Conservation (phyloP, 2,888 invertebrate genomes). For the Hybos culiciformis region DNA sequence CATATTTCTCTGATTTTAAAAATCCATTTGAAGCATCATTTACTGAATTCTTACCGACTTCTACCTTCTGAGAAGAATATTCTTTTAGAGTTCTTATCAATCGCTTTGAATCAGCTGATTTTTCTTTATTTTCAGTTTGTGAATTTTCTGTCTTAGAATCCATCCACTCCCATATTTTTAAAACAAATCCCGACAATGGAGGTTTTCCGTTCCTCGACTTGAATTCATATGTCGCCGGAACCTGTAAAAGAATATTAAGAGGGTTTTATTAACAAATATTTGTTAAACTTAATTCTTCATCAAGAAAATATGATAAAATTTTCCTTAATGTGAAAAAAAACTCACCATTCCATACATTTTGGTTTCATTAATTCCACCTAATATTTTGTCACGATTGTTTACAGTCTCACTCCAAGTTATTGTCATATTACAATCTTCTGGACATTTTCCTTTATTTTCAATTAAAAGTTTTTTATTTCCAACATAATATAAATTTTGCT, state of each 20-base stretch:
- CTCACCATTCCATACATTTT: constrained; percentile 60
- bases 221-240: no score
- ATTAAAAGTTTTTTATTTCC: constrained; percentile 52
- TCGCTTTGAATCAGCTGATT: constrained; percentile 10
- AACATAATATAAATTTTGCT: constrained; percentile 43
- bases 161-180: constrained; percentile 75
- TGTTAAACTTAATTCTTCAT: no score
- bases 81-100: constrained; percentile 19
- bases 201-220: no score
- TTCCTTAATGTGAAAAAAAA: no score
- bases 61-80: constrained; percentile 13
- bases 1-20: constrained; percentile 22
- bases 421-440: constrained; percentile 49
- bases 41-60: neutral
- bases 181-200: constrained; percentile 58
- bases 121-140: constrained; percentile 11
- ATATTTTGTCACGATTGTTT: constrained; percentile 40
- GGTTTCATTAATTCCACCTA: constrained; percentile 48
- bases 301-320: no score
- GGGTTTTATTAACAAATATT: no score
- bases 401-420: constrained; percentile 44
- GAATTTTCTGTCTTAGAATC: constrained; percentile 24
- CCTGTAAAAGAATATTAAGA: no score
- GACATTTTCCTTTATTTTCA: constrained; percentile 58
- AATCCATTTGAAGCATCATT: constrained; percentile 6